Evolutionary conservation across 2,113 vertebrate genomes (phyloP), one percentile per base, ranked within the genome.

Genomic region (Micromys minutus): DNA sequence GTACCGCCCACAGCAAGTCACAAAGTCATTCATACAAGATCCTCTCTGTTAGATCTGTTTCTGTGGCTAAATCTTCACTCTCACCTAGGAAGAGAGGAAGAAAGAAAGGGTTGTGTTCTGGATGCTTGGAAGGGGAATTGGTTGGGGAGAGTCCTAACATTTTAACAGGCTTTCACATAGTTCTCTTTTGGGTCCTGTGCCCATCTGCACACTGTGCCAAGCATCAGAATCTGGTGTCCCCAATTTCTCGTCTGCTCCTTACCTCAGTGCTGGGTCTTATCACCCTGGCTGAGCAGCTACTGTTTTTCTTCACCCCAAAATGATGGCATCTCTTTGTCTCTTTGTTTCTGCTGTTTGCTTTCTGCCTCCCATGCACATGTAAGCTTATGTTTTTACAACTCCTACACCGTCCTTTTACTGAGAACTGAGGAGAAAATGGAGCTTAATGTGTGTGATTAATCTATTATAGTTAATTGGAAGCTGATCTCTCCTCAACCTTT

Each of bases 311-410:
- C 61, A 80, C 90, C 17, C 22, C n/a, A 11, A 22, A 76, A 45
- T 57, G 7, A 50, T 84, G 85, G 31, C 24, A 65, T 61, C 57
- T 19, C 36, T 95, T 52, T 47, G 1, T 87, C 81, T 67, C 77
- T 42, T 42, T 74, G 71, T 74, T 74, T 74, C 31, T 2, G 24
- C 61, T 39, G 42, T 69, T 95, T 87, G 11, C 24, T 80, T 61
- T 36, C 1, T 15, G 3, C 22, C 47, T 75, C 26, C 87, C 21
- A 79, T 93, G 47, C 59, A 47, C 8, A 29, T 69, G 21, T 55
- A 75, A 15, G 7, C 55, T 87, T 85, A 57, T 65, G 29, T 61
- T 39, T 81, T 85, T 85, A 91, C 57, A 93, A 91, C 75, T 89
- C 17, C 36, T 75, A 26, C 2, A 26, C 10, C 15, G 6, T 83